Percentiles rank a stretch among this genome's conserved stretches.
Evolutionary conservation across 2,888 invertebrate genomes (phyloP).

Genomic region (Acanthosepion esculentum): DNA sequence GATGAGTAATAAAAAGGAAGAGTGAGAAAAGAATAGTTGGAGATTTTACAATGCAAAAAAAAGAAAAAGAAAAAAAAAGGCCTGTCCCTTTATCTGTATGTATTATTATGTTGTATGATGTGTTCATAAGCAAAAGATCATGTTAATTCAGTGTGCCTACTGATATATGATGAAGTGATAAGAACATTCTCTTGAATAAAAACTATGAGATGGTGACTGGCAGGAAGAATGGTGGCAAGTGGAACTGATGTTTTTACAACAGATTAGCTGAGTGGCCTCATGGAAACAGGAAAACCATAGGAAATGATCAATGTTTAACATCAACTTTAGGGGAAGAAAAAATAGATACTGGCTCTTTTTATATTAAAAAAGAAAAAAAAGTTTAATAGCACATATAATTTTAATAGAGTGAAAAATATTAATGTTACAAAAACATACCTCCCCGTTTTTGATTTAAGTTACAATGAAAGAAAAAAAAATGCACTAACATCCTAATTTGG

Average conservation of each 20-base stretch:
- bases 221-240: background rate
- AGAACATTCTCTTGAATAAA: background rate
- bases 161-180: background rate
- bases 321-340: too few relatives aligned
- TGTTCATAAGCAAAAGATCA: background rate
- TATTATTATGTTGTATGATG: background rate
- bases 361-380: background rate
- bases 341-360: background rate
- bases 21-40: background rate
- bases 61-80: background rate
- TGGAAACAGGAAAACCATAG: background rate
- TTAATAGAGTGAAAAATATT: background rate
- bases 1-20: background rate
- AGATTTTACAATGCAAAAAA: background rate
- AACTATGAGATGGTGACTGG: background rate
- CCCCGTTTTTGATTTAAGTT: background rate
- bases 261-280: background rate
- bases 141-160: conserved; percentile 21
- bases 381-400: background rate
- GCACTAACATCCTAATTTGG: background rate
- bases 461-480: background rate
- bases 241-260: conserved; percentile 17
- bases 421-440: background rate
- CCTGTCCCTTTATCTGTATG: background rate
- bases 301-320: too few relatives aligned